Evolutionary conservation across 1,140 invertebrate species (phyloP).

Genomic region (Solenopsis fugax): DNA sequence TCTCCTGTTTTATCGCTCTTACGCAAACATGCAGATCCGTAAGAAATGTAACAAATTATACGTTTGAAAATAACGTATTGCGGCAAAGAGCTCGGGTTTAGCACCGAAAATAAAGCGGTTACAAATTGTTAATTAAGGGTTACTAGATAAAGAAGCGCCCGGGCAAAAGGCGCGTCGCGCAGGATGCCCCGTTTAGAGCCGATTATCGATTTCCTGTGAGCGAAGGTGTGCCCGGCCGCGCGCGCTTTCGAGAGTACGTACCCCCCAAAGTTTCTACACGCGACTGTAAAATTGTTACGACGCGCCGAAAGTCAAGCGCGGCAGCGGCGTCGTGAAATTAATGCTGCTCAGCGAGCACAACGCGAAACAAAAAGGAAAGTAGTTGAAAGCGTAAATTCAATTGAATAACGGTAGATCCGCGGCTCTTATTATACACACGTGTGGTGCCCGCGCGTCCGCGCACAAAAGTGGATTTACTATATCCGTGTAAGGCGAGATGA

Average conservation of each 20-base stretch:
- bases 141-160: conserved; percentile 22
- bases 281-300: conserved; percentile 40
- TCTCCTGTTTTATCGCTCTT: conserved; percentile 49
- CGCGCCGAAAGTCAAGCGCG: conserved; percentile 67
- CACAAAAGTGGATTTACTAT: neutral
- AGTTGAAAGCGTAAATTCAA: conserved; percentile 83
- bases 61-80: neutral
- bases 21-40: conserved; percentile 26
- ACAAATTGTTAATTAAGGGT: conserved; percentile 4
- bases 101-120: neutral
- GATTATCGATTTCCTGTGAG: conserved; percentile 49
- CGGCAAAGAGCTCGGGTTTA: neutral
- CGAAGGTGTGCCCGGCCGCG: neutral
- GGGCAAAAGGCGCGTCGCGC: neutral
- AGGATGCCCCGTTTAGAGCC: conserved; percentile 1
- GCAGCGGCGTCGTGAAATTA: conserved; percentile 42
- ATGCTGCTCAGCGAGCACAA: conserved; percentile 55
- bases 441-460: neutral
- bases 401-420: conserved; percentile 79
- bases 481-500: neutral
- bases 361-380: conserved; percentile 81
- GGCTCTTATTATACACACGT: conserved; percentile 38
- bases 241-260: conserved; percentile 6
- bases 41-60: conserved; percentile 18
- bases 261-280: conserved; percentile 8